Evolutionary conservation across 2,888 invertebrate species (phyloP).

Genomic region (Craniophora ligustri): DNA sequence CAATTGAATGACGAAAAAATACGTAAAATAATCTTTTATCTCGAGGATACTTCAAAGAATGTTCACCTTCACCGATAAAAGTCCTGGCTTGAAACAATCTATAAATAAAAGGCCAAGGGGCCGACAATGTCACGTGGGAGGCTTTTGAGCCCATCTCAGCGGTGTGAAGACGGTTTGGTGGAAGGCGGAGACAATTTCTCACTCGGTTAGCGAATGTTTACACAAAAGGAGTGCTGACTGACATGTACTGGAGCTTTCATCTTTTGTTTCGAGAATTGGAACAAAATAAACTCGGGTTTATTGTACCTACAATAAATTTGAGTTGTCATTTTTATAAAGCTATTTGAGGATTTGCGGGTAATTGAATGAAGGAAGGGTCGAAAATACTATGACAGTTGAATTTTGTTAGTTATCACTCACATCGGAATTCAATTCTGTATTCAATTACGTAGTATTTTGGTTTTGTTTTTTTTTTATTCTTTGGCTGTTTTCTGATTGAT

Average conservation of each 20-base stretch:
- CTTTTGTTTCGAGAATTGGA: constrained; percentile 52
- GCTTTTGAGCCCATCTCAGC: constrained; percentile 35
- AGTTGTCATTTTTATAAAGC: constrained; percentile 33
- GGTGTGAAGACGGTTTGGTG: constrained; percentile 32
- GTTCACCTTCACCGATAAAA: constrained; percentile 7
- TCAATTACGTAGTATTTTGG: neutral
- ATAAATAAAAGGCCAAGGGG: constrained; percentile 29
- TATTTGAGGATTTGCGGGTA: constrained; percentile 1
- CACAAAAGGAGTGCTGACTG: constrained; percentile 48
- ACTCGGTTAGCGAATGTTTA: constrained; percentile 41
- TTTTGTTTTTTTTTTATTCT: too few relatives aligned
- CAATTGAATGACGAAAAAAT: too few relatives aligned
- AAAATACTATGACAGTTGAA: neutral
- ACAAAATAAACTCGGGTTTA: constrained; percentile 39
- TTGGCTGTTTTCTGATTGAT: too few relatives aligned
- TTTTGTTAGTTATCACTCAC: too few relatives aligned
- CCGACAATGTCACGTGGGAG: constrained; percentile 16
- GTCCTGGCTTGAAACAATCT: constrained; percentile 26
- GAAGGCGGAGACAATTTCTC: constrained; percentile 49
- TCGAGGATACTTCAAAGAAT: constrained; percentile 26
- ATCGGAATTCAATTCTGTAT: neutral
- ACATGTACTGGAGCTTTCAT: constrained; percentile 45
- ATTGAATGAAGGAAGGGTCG: neutral
- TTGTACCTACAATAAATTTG: constrained; percentile 41
- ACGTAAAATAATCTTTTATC: constrained; percentile 12